phyloP scores from a whole-genome alignment of 2,888 invertebrate species.

The Tenthredo mesomela region DNA sequence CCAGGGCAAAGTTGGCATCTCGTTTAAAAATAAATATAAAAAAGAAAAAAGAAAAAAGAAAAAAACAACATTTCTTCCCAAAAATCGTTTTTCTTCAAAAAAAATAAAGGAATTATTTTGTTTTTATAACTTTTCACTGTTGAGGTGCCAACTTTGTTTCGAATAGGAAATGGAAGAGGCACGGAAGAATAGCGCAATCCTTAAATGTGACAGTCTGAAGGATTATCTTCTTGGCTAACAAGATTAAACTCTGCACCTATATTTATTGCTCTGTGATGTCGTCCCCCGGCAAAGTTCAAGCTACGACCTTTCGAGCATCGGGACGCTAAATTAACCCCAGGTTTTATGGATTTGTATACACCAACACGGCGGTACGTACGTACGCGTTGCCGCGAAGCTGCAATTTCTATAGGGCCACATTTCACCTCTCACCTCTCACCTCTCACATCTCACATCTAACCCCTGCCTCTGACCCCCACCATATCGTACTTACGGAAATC shows the following conservation, averaged over 20 bases:
- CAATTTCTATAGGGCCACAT: slow-evolving; percentile 9
- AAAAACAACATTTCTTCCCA: no score
- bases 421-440: slow-evolving; percentile 1
- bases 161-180: not conserved
- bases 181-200: not conserved
- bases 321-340: slow-evolving; percentile 41
- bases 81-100: no score
- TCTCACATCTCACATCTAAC: not conserved
- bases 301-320: slow-evolving; percentile 38
- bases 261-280: slow-evolving; percentile 30
- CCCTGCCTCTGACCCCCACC: not conserved
- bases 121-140: no score
- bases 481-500: slow-evolving; percentile 1
- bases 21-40: no score
- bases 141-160: not conserved
- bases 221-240: slow-evolving; percentile 34
- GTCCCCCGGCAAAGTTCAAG: slow-evolving; percentile 27
- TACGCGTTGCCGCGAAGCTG: not conserved
- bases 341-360: slow-evolving; percentile 39
- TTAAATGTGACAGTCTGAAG: slow-evolving; percentile 1
- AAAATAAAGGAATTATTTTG: no score
- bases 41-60: no score
- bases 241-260: slow-evolving; percentile 21
- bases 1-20: no score
- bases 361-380: not conserved